Evolutionary conservation across 2,888 invertebrate genomes (phyloP).

Genomic region (Ophion ventricosus): DNA sequence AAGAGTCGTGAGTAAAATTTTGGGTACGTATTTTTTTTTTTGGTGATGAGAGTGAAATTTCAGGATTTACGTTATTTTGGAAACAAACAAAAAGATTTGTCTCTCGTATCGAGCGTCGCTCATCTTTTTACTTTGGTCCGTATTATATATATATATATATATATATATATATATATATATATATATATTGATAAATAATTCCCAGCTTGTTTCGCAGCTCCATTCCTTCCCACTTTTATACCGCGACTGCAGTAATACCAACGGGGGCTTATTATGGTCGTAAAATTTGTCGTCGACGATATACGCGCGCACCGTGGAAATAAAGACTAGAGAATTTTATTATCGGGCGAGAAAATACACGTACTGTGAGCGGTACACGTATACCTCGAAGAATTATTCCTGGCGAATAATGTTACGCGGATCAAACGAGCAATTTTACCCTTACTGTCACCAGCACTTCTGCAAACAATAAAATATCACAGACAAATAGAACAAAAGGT

Average conservation of each 20-base stretch:
- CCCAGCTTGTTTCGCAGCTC: slow-evolving; percentile 5
- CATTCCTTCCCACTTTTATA: slow-evolving; percentile 48
- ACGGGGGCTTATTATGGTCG: slow-evolving; percentile 73
- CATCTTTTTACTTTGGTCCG: slow-evolving; percentile 1
- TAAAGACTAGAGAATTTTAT: slow-evolving; percentile 51
- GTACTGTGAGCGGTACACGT: slow-evolving; percentile 1
- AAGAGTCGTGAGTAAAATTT: neutral
- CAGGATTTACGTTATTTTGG: slow-evolving; percentile 73
- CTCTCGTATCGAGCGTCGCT: slow-evolving; percentile 2
- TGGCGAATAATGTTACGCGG: slow-evolving; percentile 7
- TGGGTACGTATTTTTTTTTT: slow-evolving; percentile 14
- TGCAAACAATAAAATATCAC: neutral
- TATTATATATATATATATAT: neutral
- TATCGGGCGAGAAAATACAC: slow-evolving; percentile 43
- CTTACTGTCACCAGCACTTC: neutral
- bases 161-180: neutral
- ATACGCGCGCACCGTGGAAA: neutral
- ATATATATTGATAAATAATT: neutral
- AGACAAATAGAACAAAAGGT: neutral
- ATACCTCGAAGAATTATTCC: slow-evolving; percentile 4
- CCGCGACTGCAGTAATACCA: slow-evolving; percentile 70
- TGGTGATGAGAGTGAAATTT: slow-evolving; percentile 22
- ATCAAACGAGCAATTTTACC: slow-evolving; percentile 5
- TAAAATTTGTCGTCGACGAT: slow-evolving; percentile 71
- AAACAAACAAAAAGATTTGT: slow-evolving; percentile 70